These are phyloP conservation scores for Lepus americanus DNA, from an alignment of 2,113 vertebrate genomes.

Conservation along the genomic window DNA sequence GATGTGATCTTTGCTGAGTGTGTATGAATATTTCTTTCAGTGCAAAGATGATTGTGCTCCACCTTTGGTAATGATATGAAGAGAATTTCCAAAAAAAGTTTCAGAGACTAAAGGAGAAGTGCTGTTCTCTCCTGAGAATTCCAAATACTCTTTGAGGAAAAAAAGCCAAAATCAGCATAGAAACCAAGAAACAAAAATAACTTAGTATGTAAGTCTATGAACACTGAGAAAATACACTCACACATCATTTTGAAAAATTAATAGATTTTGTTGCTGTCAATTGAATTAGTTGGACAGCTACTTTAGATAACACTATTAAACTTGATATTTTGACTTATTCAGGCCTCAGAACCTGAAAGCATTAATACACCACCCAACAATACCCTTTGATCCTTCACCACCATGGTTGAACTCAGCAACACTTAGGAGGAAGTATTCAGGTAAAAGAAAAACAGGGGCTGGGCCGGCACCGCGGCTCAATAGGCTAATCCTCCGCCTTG, in stretches of 20 bases:
- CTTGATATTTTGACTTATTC: not conserved
- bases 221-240: not conserved
- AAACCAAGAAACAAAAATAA: not conserved
- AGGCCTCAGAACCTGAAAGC: not conserved
- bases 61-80: not conserved
- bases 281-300: not conserved
- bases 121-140: not conserved
- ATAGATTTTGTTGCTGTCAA: not conserved
- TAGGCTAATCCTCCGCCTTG: too few species aligned
- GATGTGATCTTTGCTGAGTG: not conserved
- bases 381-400: not conserved
- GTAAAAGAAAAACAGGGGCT: not conserved
- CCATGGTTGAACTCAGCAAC: not conserved
- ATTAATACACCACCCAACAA: rapidly evolving
- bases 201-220: not conserved
- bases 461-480: too few species aligned
- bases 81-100: slow-evolving; percentile 10
- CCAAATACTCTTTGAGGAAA: not conserved
- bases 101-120: not conserved
- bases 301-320: not conserved
- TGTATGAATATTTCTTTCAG: not conserved
- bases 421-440: not conserved
- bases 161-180: not conserved
- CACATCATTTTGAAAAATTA: not conserved
- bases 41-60: not conserved